Base-by-base conservation (phyloP, 2,797 vertebrate species). In the Ceryle rudis region DNA sequence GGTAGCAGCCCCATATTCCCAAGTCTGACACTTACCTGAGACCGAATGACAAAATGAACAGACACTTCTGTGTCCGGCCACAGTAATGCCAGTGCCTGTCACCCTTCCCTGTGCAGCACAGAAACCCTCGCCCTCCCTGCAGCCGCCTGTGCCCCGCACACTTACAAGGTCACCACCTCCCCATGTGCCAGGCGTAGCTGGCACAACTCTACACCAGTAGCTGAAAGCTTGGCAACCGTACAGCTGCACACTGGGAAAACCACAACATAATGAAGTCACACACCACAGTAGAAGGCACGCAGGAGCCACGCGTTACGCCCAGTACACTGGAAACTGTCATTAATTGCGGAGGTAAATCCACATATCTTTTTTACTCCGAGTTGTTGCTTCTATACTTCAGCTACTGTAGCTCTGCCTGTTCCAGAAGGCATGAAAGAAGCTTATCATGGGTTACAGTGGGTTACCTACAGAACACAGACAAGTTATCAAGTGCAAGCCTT, bases 141-240 rank as follows among this genome's bases (percentile, higher is more conserved):
- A 0, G 78, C 71, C 1, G 0, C 60, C 61, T 2, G 0, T 25
- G 77, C 28, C 29, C 37, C 1, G 1, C 35, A 60, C 25, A 26
- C 5, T 0, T 16, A 81, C 33, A 35, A 78, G 61, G 60, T 49
- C 75, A 52, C 25, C 28, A 46, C 47, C 28, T 64, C 55, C 22
- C 41, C 2, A 0, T 11, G n/a, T 35, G 73, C 55, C 71, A 80
- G 54, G 23, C 16, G 2, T 20, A 46, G 26, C 62, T 81, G 83
- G 54, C 54, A 95, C 70, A 66, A 37, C 22, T 78, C 58, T 35
- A 28, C 26, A 31, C 13, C 31, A 46, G 37, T 55, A 87, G 71
- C 79, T 58, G 55, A 71, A 83, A 65, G 46, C 41, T 3, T 79
- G 73, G 44, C 84, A 95, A 39, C 67, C 75, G 47, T 60, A 55